Conservation (phyloP, 2,113 vertebrate genomes). For the Dascyllus trimaculatus region DNA sequence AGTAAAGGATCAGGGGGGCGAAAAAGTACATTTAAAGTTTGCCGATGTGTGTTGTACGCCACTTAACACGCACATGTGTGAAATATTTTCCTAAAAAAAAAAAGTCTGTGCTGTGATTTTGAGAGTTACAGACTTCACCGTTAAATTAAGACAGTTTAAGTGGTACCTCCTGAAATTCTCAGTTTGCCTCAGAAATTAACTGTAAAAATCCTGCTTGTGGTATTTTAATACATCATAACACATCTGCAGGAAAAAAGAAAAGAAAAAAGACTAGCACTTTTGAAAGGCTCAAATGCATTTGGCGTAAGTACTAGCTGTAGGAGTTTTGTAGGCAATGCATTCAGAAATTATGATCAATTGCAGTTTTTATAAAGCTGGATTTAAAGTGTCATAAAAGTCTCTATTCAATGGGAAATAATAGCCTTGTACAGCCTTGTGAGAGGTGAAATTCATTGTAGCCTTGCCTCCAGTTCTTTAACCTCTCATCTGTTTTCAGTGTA, state of each 20-base stretch:
- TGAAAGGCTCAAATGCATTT: constrained; percentile 67
- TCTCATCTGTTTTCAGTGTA: constrained; percentile 93
- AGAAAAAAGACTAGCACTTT: background rate
- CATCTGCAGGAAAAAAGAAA: constrained; percentile 33
- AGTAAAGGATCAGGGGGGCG: background rate
- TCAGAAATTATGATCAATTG: constrained; percentile 85
- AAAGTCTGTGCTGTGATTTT: background rate
- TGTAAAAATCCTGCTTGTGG: constrained; percentile 24
- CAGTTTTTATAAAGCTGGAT: constrained; percentile 84
- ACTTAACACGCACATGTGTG: background rate
- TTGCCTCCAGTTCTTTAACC: constrained; percentile 91
- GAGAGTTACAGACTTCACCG: constrained; percentile 32
- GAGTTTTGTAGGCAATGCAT: constrained; percentile 61
- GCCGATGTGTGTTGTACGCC: background rate
- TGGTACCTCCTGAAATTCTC: constrained; percentile 23
- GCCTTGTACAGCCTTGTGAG: constrained; percentile 86
- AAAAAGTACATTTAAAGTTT: constrained; percentile 6
- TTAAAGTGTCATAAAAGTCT: constrained; percentile 87
- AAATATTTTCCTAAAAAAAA: background rate
- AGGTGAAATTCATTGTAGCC: constrained; percentile 90
- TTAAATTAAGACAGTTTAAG: constrained; percentile 21
- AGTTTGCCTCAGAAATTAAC: constrained; percentile 29
- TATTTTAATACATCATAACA: constrained; percentile 52
- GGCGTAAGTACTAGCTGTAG: constrained; percentile 61
- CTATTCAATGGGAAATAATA: constrained; percentile 88